Percentiles rank a stretch among this genome's conserved stretches.
Conservation (phyloP, 2,113 vertebrate species). For the Notechis scutatus region DNA sequence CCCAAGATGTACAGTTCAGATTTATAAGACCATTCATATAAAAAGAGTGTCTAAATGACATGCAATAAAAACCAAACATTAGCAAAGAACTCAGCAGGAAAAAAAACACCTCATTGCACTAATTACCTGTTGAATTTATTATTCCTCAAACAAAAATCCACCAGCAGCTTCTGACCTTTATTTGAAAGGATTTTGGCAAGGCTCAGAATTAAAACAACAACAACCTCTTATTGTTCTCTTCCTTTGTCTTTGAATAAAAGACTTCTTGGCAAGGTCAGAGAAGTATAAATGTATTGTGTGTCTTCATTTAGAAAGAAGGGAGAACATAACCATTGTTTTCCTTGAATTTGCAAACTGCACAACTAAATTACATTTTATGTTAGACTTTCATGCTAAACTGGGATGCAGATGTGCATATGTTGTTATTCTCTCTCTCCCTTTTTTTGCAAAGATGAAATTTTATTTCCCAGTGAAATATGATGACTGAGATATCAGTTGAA, state of each 20-base stretch:
- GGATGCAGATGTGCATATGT: background rate
- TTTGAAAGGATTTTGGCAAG: constrained; percentile 23
- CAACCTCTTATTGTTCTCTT: constrained; percentile 40
- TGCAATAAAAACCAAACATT: constrained; percentile 16
- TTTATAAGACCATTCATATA: constrained; percentile 4
- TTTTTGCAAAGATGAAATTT: constrained; percentile 1
- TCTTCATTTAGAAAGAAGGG: background rate
- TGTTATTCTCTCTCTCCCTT: background rate
- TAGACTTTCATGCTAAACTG: constrained; percentile 38
- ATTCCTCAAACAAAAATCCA: constrained; percentile 29
- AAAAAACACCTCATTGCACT: constrained; percentile 30
- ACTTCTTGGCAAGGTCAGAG: constrained; percentile 24
- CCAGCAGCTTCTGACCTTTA: constrained; percentile 23
- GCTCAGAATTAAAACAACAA: background rate
- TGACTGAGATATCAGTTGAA: background rate
- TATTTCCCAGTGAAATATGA: constrained; percentile 33
- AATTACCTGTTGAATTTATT: constrained; percentile 58
- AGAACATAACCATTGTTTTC: constrained; percentile 28
- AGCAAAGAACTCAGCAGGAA: constrained; percentile 21
- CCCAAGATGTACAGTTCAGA: background rate
- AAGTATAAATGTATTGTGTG: constrained; percentile 36
- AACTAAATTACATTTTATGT: constrained; percentile 20
- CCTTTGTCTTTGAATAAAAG: constrained; percentile 39
- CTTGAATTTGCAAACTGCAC: constrained; percentile 22
- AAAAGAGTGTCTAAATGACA: constrained; percentile 16